Conservation (phyloP, 2,113 vertebrate species). For the Phyllostomus hastatus region DNA sequence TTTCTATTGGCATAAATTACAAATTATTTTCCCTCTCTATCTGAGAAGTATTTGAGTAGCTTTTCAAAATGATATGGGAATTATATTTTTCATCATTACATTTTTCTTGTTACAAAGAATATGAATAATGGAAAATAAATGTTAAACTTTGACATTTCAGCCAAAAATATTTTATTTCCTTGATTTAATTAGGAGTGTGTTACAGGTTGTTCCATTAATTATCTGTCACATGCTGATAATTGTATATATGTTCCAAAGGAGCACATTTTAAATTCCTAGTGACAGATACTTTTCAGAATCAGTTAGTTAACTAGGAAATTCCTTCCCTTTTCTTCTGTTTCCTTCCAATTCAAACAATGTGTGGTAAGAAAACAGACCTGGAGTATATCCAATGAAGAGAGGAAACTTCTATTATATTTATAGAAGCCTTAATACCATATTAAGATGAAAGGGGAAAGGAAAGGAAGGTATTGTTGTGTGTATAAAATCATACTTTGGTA, state of each 20-base stretch:
- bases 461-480: not conserved
- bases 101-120: not conserved
- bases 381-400: not conserved
- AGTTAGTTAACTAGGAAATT: not conserved
- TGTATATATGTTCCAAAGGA: not conserved
- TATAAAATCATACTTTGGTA: not conserved
- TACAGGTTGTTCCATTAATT: not conserved
- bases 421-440: not conserved
- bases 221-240: not conserved
- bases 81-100: not conserved
- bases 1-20: constrained; percentile 18
- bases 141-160: not conserved
- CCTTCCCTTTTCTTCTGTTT: not conserved
- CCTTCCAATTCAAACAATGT: not conserved
- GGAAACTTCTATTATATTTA: not conserved
- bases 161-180: not conserved
- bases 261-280: not conserved
- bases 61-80: constrained; percentile 42
- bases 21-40: constrained; percentile 27
- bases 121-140: not conserved
- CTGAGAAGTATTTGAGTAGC: not conserved
- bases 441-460: not conserved
- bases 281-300: not conserved
- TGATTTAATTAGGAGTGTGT: not conserved
- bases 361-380: not conserved